Conservation (phyloP, 2,113 vertebrate species). For the Suricata suricatta region DNA sequence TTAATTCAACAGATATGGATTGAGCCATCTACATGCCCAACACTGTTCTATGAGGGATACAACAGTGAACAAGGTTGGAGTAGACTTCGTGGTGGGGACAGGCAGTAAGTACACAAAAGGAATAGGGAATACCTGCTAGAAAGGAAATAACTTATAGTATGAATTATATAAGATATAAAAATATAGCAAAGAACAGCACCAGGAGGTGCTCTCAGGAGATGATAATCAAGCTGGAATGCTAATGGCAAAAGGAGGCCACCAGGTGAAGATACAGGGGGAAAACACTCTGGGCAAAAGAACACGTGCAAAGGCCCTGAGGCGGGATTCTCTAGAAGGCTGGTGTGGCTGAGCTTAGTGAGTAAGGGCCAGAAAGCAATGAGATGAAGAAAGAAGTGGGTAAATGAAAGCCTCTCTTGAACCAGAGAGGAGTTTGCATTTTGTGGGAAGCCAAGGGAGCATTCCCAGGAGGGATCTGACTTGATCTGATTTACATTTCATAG, state of each 20-base stretch:
- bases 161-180: accelerated
- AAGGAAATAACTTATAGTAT: neutral
- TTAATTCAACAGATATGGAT: neutral
- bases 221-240: neutral
- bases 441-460: neutral
- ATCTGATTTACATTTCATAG: neutral
- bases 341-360: neutral
- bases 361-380: neutral
- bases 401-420: neutral
- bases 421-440: neutral
- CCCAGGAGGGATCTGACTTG: neutral
- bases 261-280: neutral
- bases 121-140: neutral
- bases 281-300: neutral
- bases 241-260: neutral
- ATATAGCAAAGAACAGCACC: too few species aligned
- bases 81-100: neutral
- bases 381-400: neutral
- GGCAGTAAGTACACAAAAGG: neutral
- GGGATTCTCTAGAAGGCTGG: neutral
- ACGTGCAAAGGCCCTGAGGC: neutral
- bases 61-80: neutral
- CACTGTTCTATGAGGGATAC: neutral
- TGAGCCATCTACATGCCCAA: neutral
- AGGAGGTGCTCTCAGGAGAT: neutral